These are phyloP conservation scores for Scaptomyza graminum DNA, from an alignment of 1,140 invertebrate genomes.

Conservation along the genomic window DNA sequence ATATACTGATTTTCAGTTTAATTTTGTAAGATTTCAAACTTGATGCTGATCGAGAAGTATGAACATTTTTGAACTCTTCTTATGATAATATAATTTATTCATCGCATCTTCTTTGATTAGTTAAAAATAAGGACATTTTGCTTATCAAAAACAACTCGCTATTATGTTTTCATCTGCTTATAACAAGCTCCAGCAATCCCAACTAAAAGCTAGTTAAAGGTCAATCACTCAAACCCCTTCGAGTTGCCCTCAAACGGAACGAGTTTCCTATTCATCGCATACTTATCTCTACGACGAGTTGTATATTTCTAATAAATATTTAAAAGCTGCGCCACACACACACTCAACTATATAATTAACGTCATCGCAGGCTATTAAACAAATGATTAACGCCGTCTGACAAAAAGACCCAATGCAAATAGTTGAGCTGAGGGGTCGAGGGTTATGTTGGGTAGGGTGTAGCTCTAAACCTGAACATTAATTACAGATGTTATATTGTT, in stretches of 20 bases:
- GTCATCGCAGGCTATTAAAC: constrained; percentile 57
- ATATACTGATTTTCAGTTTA: too few species aligned
- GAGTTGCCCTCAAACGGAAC: constrained; percentile 43
- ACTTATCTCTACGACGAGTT: too few species aligned
- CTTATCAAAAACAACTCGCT: not conserved
- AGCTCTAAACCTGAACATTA: constrained; percentile 31
- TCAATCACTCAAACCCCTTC: constrained; percentile 18
- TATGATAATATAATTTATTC: too few species aligned
- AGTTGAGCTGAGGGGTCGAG: constrained; percentile 21
- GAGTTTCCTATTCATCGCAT: constrained; percentile 42
- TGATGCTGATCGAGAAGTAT: too few species aligned
- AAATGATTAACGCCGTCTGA: constrained; percentile 69
- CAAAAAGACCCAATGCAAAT: constrained; percentile 53
- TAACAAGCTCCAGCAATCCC: not conserved
- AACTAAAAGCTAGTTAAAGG: constrained; percentile 34
- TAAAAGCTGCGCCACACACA: constrained; percentile 51
- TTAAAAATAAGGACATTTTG: not conserved
- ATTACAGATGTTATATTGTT: constrained; percentile 48
- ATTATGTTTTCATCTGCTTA: not conserved
- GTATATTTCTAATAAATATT: constrained; percentile 61
- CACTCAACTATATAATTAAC: constrained; percentile 64
- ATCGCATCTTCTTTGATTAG: too few species aligned
- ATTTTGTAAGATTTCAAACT: too few species aligned
- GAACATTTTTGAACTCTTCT: too few species aligned
- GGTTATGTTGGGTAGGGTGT: constrained; percentile 8